Percentiles rank a stretch among this genome's conserved stretches.
These are phyloP conservation scores for Nebria ingens DNA, from an alignment of 1,140 invertebrate species.

Conservation along the genomic window DNA sequence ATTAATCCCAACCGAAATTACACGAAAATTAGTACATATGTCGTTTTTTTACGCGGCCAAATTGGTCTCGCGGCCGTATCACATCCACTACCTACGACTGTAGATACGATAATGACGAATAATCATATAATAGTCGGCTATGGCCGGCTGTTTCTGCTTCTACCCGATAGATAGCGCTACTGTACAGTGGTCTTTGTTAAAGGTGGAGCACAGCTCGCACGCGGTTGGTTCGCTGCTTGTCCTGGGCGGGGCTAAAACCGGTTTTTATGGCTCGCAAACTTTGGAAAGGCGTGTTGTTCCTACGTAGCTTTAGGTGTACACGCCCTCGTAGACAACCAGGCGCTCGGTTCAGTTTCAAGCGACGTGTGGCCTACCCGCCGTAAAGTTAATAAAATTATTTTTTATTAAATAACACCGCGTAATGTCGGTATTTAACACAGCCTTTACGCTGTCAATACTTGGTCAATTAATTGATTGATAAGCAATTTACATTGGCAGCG, in stretches of 20 bases:
- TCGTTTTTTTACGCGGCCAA: constrained; percentile 30
- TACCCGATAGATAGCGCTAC: constrained; percentile 30
- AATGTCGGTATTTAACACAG: no score
- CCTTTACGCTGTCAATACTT: no score
- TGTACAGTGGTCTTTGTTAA: constrained; percentile 22
- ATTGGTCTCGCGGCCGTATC: constrained; percentile 32
- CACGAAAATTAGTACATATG: constrained; percentile 32
- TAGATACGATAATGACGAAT: constrained; percentile 38
- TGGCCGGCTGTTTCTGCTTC: constrained; percentile 23
- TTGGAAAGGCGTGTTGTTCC: not conserved
- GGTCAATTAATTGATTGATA: no score
- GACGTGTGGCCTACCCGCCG: no score
- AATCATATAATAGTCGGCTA: constrained; percentile 37
- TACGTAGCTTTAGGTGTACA: constrained; percentile 7
- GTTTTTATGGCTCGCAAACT: constrained; percentile 16
- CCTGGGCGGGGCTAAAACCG: constrained; percentile 14
- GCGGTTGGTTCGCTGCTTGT: constrained; percentile 11
- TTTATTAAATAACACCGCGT: no score
- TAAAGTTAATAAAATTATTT: no score
- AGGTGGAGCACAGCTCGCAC: constrained; percentile 15
- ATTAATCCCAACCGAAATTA: constrained; percentile 34
- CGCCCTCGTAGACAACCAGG: constrained; percentile 23
- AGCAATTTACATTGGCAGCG: no score
- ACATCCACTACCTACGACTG: constrained; percentile 36
- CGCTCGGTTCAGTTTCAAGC: no score